phyloP scores from a whole-genome alignment of 2,888 invertebrate genomes.

The Drosophila greeni region DNA sequence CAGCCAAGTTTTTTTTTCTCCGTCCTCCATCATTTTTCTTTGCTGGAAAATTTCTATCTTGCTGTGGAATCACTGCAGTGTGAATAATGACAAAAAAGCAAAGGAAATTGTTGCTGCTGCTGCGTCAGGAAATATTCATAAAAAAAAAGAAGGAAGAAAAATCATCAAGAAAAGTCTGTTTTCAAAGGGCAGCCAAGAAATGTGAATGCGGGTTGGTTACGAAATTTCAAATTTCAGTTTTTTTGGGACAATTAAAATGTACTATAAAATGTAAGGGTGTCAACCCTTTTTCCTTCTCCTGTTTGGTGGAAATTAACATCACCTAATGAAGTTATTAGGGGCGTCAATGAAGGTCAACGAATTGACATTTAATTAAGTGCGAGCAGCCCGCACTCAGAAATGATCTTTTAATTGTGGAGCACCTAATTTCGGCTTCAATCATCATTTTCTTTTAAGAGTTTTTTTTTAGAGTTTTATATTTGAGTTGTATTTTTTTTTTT shows the following conservation, averaged over 20 bases:
- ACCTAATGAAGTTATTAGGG: constrained; percentile 68
- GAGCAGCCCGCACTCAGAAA: constrained; percentile 62
- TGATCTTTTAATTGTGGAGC: constrained; percentile 65
- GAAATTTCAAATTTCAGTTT: constrained; percentile 34
- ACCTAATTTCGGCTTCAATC: constrained; percentile 62
- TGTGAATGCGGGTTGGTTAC: constrained; percentile 40
- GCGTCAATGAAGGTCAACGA: constrained; percentile 70
- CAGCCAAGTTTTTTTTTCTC: constrained; percentile 55
- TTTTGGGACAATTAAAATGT: constrained; percentile 27
- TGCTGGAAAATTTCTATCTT: constrained; percentile 23
- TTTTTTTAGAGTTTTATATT: background rate
- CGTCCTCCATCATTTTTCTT: constrained; percentile 13
- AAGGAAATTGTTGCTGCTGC: constrained; percentile 42
- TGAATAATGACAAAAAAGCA: constrained; percentile 59
- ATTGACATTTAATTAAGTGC: constrained; percentile 72
- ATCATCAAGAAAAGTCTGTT: constrained; percentile 31
- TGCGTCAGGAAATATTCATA: constrained; percentile 65
- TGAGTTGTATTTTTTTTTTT: background rate
- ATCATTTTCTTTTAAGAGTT: constrained; percentile 45
- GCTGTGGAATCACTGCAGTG: constrained; percentile 72
- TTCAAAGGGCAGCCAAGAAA: constrained; percentile 19
- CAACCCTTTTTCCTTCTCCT: constrained; percentile 21
- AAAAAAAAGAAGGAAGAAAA: constrained; percentile 58
- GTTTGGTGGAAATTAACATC: constrained; percentile 15
- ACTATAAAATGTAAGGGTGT: constrained; percentile 20